phyloP scores from a whole-genome alignment of 2,113 vertebrate genomes.

The Platycercus adscitus region DNA sequence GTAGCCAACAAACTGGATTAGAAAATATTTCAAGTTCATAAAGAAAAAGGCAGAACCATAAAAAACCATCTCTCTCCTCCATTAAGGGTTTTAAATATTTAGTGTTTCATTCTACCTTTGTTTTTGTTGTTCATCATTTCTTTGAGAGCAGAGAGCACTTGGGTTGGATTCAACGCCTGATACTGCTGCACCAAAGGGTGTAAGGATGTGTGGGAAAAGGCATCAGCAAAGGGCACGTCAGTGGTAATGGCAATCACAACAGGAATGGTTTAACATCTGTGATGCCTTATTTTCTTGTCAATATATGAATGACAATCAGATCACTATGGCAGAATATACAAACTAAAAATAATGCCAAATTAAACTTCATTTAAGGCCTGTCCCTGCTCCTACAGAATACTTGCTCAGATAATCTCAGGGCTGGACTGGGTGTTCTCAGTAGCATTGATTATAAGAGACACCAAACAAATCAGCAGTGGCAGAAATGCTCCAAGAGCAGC shows the following conservation, averaged over 20 bases:
- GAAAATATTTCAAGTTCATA: constrained; percentile 78
- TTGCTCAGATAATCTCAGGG: neutral
- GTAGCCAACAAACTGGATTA: constrained; percentile 74
- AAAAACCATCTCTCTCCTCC: constrained; percentile 58
- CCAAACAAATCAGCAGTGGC: neutral
- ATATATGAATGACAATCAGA: neutral
- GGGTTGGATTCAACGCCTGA: neutral
- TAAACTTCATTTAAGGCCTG: neutral
- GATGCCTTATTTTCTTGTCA: neutral
- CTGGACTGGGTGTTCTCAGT: neutral
- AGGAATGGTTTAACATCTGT: neutral
- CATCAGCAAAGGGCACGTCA: neutral
- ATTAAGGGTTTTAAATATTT: constrained; percentile 46
- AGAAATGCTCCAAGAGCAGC: neutral
- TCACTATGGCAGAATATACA: neutral
- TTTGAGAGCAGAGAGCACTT: constrained; percentile 9
- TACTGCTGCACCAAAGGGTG: neutral
- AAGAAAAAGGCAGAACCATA: constrained; percentile 75
- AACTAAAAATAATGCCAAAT: neutral
- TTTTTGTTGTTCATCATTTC: constrained; percentile 15
- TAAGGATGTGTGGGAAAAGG: neutral
- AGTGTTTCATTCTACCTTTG: constrained; percentile 50
- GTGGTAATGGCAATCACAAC: neutral
- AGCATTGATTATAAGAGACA: neutral
- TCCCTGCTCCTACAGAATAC: neutral